A percentile compares a stretch with the other conserved stretches of the same genome.
These are phyloP conservation scores for Drosophila ezoana DNA, from an alignment of 2,888 invertebrate genomes.

Conservation along the genomic window DNA sequence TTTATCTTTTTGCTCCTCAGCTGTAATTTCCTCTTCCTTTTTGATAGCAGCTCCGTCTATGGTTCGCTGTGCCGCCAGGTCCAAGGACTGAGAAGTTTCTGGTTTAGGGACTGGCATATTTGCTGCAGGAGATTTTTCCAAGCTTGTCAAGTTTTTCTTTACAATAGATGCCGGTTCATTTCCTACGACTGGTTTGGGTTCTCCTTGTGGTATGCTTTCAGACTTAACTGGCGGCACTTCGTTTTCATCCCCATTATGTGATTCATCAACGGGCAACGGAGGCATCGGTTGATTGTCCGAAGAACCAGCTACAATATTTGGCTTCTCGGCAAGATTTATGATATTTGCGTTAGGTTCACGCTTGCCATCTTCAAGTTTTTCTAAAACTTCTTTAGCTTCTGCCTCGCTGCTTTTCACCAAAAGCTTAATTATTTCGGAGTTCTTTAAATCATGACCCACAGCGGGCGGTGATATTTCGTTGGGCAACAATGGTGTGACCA, in stretches of 20 bases:
- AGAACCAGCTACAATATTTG: slow-evolving; percentile 16
- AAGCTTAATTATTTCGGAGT: slow-evolving; percentile 47
- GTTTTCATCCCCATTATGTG: slow-evolving; percentile 37
- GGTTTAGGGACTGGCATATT: neutral
- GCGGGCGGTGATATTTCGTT: slow-evolving; percentile 37
- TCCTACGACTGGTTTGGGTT: neutral
- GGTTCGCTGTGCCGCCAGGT: slow-evolving; percentile 49
- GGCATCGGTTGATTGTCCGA: slow-evolving; percentile 68
- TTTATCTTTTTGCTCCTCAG: slow-evolving; percentile 80
- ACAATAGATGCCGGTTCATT: neutral
- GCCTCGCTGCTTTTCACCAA: slow-evolving; percentile 35
- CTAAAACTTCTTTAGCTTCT: slow-evolving; percentile 20
- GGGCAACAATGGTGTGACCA: slow-evolving; percentile 61
- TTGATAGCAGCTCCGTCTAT: slow-evolving; percentile 85
- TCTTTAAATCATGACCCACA: slow-evolving; percentile 42
- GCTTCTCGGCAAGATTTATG: slow-evolving; percentile 23
- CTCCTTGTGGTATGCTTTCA: slow-evolving; percentile 13
- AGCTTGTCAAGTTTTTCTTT: slow-evolving; percentile 22
- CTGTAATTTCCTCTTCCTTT: slow-evolving; percentile 84
- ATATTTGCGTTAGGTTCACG: slow-evolving; percentile 4
- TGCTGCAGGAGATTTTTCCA: neutral
- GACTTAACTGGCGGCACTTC: slow-evolving; percentile 17
- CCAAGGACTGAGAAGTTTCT: neutral
- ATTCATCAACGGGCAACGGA: slow-evolving; percentile 79
- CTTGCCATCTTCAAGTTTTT: slow-evolving; percentile 40